Conservation (phyloP, 2,888 invertebrate species). For the Drosophila glabriapex region DNA sequence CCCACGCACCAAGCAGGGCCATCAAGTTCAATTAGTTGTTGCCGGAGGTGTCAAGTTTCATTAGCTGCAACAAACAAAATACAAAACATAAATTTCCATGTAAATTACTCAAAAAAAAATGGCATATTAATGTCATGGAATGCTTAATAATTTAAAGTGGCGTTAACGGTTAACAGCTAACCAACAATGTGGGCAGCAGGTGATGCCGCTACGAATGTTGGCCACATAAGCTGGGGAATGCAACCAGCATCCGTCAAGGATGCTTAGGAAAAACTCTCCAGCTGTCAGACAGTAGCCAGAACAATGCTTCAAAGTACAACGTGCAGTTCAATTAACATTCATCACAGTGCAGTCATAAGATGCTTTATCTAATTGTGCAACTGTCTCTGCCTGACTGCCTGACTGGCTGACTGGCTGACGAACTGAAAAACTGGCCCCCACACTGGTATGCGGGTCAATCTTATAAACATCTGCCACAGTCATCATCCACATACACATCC, state of each 20-base stretch:
- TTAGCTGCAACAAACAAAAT: conserved; percentile 69
- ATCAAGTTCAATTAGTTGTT: conserved; percentile 31
- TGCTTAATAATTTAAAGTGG: conserved; percentile 43
- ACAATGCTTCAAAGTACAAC: conserved; percentile 59
- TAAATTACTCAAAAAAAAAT: background rate
- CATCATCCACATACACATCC: conserved; percentile 33
- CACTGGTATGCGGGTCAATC: conserved; percentile 76
- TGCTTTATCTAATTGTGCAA: conserved; percentile 70
- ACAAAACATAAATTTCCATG: conserved; percentile 24
- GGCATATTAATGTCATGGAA: conserved; percentile 43
- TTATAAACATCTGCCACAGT: conserved; percentile 59
- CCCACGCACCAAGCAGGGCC: conserved; percentile 52
- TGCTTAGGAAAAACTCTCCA: conserved; percentile 38
- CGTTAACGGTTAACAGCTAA: conserved; percentile 33
- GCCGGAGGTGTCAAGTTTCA: conserved; percentile 66
- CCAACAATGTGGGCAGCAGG: conserved; percentile 51
- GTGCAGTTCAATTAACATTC: conserved; percentile 75
- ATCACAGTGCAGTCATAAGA: conserved; percentile 67
- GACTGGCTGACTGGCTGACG: conserved; percentile 22
- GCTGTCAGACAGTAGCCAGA: conserved; percentile 31
- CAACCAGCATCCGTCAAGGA: conserved; percentile 67
- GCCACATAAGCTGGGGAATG: conserved; percentile 10
- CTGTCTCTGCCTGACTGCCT: conserved; percentile 34
- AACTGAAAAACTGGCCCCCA: conserved; percentile 46
- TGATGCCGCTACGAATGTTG: conserved; percentile 15